A percentile compares a stretch with the other conserved stretches of the same genome.
These are phyloP conservation scores for Aleadryas rufinucha DNA, from an alignment of 2,113 vertebrate genomes.

Conservation along the genomic window DNA sequence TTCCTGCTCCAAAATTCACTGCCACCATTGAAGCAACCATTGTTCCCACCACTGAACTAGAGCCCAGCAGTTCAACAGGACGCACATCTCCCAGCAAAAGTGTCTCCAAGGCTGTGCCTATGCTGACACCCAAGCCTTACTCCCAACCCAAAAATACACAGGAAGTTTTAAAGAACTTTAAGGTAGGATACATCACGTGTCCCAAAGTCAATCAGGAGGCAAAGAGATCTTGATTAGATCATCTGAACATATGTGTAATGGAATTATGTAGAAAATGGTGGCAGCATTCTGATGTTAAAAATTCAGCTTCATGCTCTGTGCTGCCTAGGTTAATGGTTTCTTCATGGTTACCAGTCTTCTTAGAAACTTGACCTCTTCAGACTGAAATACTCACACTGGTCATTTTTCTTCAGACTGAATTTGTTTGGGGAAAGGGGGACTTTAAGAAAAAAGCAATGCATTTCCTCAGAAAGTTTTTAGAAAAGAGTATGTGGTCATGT, in stretches of 20 bases:
- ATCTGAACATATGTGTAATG: background rate
- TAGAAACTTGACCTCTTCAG: background rate
- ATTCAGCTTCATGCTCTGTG: background rate
- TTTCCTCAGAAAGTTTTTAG: background rate
- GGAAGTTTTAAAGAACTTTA: constrained; percentile 78
- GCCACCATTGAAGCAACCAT: constrained; percentile 89
- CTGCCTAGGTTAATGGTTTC: background rate
- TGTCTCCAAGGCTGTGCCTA: constrained; percentile 82
- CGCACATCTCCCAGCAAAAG: constrained; percentile 75
- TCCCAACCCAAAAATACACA: constrained; percentile 77
- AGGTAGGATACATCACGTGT: constrained; percentile 73
- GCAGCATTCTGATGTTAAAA: background rate
- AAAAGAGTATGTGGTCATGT: background rate
- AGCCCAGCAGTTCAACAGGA: constrained; percentile 57
- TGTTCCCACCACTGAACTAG: constrained; percentile 64
- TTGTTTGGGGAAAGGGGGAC: background rate
- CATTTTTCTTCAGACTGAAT: background rate
- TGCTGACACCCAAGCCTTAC: constrained; percentile 88
- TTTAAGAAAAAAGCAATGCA: background rate
- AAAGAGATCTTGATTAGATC: background rate
- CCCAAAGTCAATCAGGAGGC: background rate
- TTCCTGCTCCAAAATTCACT: constrained; percentile 91
- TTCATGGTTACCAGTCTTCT: background rate
- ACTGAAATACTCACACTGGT: background rate
- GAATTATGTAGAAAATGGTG: background rate